Evolutionary conservation across 1,140 invertebrate species (phyloP), one percentile per base, ranked within the genome.

Genomic region (Pseudoatta argentina): DNA sequence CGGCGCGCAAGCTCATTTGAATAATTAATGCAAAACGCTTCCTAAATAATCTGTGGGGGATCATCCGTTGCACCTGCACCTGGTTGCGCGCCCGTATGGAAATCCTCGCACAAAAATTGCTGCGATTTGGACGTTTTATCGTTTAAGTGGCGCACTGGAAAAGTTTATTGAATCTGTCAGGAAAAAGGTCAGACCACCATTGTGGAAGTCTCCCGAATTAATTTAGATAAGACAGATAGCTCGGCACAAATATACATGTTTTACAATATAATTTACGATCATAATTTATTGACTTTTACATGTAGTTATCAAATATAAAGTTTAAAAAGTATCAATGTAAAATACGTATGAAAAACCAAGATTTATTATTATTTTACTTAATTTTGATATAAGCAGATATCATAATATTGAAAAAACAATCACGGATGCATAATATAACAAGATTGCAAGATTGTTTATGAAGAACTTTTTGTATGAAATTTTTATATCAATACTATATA

Each of bases 11-110:
- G 79, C 92, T 94, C 92, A 94, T 94, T 95, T 94, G 92, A 94
- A 94, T 95, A 95, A 95, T 95, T 95, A 95, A 95, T 94, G 94
- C 94, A 95, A 95, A 95, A 94, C 92, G 91, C 92, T 92, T 93
- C 92, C 92, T 94, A 94, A 95, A 94, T 94, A 94, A 94, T 93
- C 91, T 87, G 92, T 86, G 89, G 91, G 55, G 86, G 89, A 91
- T 92, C 91, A 92, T 93, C 93, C 85, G 87, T 75, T 86, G 92
- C 93, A 94, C 92, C 92, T 94, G 93, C 91, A 92, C 81, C 86
- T 66, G 82, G 85, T 90, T 85, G 81, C 69, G 59, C 85, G 86
- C 88, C 90, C 85, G 87, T 88, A 93, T 91, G 93, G 88, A 93
- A 93, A 89, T 87, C 88, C 81, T 77, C 67, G 51, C 55, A 53